A percentile compares a stretch with the other conserved stretches of the same genome.
Conservation (phyloP, 2,797 vertebrate genomes). For the Acestrorhynchus altus region DNA sequence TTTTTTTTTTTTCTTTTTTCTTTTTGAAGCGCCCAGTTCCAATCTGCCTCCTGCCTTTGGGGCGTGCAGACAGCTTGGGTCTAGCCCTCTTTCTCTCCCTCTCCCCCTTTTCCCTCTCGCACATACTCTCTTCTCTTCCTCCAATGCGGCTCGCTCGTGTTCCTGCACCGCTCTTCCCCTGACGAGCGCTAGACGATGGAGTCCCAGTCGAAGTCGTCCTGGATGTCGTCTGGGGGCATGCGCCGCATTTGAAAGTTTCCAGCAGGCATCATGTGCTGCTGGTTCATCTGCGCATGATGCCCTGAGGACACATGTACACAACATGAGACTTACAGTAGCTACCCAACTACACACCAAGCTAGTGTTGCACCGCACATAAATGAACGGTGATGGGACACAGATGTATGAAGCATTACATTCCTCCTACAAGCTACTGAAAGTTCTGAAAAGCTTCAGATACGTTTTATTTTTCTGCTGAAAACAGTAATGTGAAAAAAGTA, state of each 20-base stretch:
- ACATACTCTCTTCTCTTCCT: constrained; percentile 65
- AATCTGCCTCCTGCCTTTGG: constrained; percentile 67
- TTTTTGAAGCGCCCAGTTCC: constrained; percentile 64
- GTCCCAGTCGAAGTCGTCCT: constrained; percentile 95
- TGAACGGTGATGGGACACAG: too few species aligned
- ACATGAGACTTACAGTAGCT: neutral
- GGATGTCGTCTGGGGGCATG: constrained; percentile 90
- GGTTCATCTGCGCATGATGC: constrained; percentile 90
- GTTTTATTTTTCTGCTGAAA: too few species aligned
- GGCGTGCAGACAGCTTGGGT: constrained; percentile 65
- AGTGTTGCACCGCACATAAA: neutral
- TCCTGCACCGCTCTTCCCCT: constrained; percentile 55
- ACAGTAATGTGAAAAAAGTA: too few species aligned
- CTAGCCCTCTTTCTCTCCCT: constrained; percentile 55
- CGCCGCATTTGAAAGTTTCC: constrained; percentile 91
- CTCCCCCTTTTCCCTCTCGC: constrained; percentile 61
- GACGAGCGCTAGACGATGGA: constrained; percentile 86
- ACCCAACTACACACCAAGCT: neutral
- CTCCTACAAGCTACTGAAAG: too few species aligned
- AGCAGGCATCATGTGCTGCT: constrained; percentile 91
- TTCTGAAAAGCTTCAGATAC: too few species aligned
- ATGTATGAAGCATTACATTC: too few species aligned
- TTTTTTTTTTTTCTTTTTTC: constrained; percentile 36
- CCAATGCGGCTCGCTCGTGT: constrained; percentile 61
- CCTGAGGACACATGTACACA: constrained; percentile 66